Evolutionary conservation across 2,113 vertebrate species (phyloP), one percentile per base, ranked within the genome.

Genomic region (Neolamprologus brichardi): DNA sequence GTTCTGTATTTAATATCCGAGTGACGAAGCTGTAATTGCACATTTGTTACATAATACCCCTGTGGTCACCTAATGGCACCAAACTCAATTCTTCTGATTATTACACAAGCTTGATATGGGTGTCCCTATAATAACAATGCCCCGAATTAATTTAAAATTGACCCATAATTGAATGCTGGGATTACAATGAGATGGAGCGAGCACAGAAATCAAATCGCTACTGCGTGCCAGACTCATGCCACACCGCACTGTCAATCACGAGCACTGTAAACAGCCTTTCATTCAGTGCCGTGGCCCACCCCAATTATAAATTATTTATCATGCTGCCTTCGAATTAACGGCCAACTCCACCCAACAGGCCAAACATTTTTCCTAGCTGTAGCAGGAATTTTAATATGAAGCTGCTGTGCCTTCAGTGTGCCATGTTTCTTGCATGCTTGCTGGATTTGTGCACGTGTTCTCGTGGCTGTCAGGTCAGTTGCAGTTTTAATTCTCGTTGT

Each of bases 271-370:
- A 91, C 88, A 88, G 88, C 85, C 89, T 84, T 88, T 92, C 91
- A 90, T 95, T 96, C 91, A 88, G 78, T 85, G 91, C 49, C 83
- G 90, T 93, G 85, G 94, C 88, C 91, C 81, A 93, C 95, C 92
- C 77, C 81, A 77, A 49, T 88, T 88, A 83, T 41, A 60, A 92
- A 91, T 94, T 94, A 91, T 92, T 91, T 87, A 90, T 86, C 87
- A 81, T 89, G 79, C 87, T 49, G 84, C 88, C 77, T 86, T 91
- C 54, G 60, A 88, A 90, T 89, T 89, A 85, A 51, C 84, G 82
- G 56, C 77, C 79, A 84, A 58, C 92, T 93, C 91, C 91, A 91
- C 88, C 90, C 92, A 85, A 81, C 23, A 77, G 88, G 90, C 86
- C 91, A 91, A 90, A 90, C 60, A 88, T 84, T 90, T 91, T 87